Evolutionary conservation across 2,113 vertebrate genomes (phyloP).

Genomic region (Calidris pugnax): DNA sequence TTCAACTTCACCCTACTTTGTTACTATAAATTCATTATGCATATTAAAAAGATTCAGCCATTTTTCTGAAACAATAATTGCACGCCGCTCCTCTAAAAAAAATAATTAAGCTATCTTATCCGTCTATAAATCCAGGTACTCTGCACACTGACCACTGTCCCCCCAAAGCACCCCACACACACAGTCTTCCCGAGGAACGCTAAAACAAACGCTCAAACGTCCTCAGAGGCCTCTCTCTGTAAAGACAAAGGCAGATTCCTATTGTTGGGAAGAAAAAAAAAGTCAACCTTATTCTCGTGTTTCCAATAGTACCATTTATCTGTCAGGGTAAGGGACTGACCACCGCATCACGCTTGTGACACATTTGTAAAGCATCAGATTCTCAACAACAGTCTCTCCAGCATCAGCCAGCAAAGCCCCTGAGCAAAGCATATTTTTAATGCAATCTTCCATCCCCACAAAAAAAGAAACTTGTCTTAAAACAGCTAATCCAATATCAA

Average conservation of each 20-base stretch:
- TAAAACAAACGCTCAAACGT: slow-evolving; percentile 68
- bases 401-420: slow-evolving; percentile 74
- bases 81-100: slow-evolving; percentile 23
- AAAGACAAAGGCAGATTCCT: slow-evolving; percentile 82
- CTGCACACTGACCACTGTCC: slow-evolving; percentile 62
- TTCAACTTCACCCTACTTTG: slow-evolving; percentile 54
- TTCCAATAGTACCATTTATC: slow-evolving; percentile 79
- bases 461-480: slow-evolving; percentile 81
- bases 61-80: slow-evolving; percentile 68
- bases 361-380: slow-evolving; percentile 78
- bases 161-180: slow-evolving; percentile 48
- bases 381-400: slow-evolving; percentile 72
- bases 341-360: slow-evolving; percentile 63
- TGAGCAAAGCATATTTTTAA: slow-evolving; percentile 76
- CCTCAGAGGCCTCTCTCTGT: slow-evolving; percentile 77
- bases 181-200: slow-evolving; percentile 52
- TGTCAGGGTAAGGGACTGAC: slow-evolving; percentile 73
- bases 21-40: slow-evolving; percentile 42
- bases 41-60: slow-evolving; percentile 58
- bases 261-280: slow-evolving; percentile 71
- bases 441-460: slow-evolving; percentile 72
- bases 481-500: slow-evolving; percentile 78
- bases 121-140: slow-evolving; percentile 30
- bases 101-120: slow-evolving; percentile 37
- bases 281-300: slow-evolving; percentile 79